A percentile compares a stretch with the other conserved stretches of the same genome.
Evolutionary conservation across 2,888 invertebrate genomes (phyloP).

Genomic region (Thereva nobilitata): DNA sequence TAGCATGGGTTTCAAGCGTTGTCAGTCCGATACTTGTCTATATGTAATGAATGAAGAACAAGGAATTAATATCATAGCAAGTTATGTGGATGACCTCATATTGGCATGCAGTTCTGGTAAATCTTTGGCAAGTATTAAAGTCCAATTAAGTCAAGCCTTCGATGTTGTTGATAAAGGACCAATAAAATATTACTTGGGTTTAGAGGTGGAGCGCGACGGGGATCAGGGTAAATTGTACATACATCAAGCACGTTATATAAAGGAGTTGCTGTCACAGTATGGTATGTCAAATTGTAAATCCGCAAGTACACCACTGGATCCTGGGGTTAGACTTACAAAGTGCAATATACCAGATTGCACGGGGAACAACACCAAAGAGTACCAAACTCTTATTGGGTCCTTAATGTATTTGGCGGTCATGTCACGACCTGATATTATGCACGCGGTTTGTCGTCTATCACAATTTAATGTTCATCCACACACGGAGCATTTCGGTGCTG

Average conservation of each 20-base stretch:
- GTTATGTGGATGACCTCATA: constrained; percentile 26
- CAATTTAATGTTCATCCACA: constrained; percentile 43
- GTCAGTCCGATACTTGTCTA: constrained; percentile 8
- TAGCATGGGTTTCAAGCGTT: constrained; percentile 19
- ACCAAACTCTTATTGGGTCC: constrained; percentile 42
- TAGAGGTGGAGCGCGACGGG: too few species aligned
- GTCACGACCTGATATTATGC: constrained; percentile 42
- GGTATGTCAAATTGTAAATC: constrained; percentile 24
- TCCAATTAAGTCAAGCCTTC: not conserved
- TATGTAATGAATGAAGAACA: constrained; percentile 38
- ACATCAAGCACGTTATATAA: constrained; percentile 20
- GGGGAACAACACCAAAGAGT: constrained; percentile 34
- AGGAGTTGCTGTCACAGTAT: constrained; percentile 8
- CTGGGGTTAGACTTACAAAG: constrained; percentile 30
- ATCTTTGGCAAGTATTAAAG: not conserved
- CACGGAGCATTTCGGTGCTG: constrained; percentile 38
- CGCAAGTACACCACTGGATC: constrained; percentile 35
- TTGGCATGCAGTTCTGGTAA: constrained; percentile 1
- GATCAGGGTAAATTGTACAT: too few species aligned
- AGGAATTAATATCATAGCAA: constrained; percentile 3
- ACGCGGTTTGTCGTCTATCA: constrained; percentile 39
- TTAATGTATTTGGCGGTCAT: constrained; percentile 39
- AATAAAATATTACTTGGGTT: too few species aligned
- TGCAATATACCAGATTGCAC: constrained; percentile 34
- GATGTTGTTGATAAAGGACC: too few species aligned